Evolutionary conservation across 2,113 vertebrate genomes (phyloP).

Genomic region (Sinocyclocheilus anshuiensis): DNA sequence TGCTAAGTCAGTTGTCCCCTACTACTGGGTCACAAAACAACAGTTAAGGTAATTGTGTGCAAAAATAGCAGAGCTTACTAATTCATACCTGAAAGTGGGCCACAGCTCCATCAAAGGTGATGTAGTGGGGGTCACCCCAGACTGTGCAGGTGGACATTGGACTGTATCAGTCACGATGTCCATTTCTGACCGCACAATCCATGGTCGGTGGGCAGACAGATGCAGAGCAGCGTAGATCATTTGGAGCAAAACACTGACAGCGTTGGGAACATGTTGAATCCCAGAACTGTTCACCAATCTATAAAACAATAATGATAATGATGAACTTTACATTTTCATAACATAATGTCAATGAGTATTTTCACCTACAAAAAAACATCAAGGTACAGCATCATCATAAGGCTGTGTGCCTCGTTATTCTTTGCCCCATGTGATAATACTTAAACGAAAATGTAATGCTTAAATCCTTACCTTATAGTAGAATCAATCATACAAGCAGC

Average conservation of each 20-base stretch:
- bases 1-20: background rate
- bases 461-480: conserved; percentile 64
- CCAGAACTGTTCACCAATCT: conserved; percentile 70
- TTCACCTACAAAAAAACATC: background rate
- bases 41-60: background rate
- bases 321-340: background rate
- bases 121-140: conserved; percentile 76
- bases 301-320: background rate
- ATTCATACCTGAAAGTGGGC: conserved; percentile 59
- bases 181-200: conserved; percentile 63
- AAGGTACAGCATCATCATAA: too few species aligned
- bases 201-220: conserved; percentile 56
- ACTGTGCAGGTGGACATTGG: conserved; percentile 56
- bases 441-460: background rate
- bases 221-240: conserved; percentile 60
- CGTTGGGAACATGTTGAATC: conserved; percentile 55
- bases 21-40: background rate
- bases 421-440: too few species aligned
- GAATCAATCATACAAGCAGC: conserved; percentile 69
- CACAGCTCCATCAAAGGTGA: conserved; percentile 76
- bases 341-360: background rate
- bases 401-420: too few species aligned
- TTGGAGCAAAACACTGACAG: conserved; percentile 64
- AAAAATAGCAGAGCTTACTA: too few species aligned
- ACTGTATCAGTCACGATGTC: conserved; percentile 59